A percentile compares a stretch with the other conserved stretches of the same genome.
These are phyloP conservation scores for Leptobrachium leishanense DNA, from an alignment of 2,113 vertebrate species.

Conservation along the genomic window DNA sequence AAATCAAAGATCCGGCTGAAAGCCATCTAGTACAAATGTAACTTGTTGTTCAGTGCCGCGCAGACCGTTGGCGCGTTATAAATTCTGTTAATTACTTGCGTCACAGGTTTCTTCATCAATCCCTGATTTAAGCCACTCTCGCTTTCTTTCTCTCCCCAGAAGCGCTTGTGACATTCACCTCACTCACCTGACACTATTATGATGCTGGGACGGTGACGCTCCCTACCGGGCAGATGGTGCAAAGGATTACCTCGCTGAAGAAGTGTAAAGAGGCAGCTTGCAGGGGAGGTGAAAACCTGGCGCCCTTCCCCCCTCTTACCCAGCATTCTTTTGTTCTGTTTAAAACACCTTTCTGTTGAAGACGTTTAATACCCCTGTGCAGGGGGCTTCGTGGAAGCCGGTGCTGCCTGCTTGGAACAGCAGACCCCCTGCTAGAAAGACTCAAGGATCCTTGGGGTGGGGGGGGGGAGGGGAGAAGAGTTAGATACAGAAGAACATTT, in stretches of 20 bases:
- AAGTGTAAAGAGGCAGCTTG: slow-evolving; percentile 22
- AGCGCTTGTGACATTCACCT: slow-evolving; percentile 37
- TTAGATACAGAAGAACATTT: too few relatives aligned
- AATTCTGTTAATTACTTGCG: too few relatives aligned
- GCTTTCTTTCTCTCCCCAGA: slow-evolving; percentile 8
- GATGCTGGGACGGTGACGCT: slow-evolving; percentile 22
- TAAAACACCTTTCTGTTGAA: slow-evolving; percentile 5
- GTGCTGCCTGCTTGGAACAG: slow-evolving; percentile 30
- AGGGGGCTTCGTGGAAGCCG: slow-evolving; percentile 21
- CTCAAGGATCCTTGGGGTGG: slow-evolving; percentile 1
- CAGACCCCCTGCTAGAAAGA: slow-evolving; percentile 10
- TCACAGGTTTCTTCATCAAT: too few relatives aligned
- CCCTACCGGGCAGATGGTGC: slow-evolving; percentile 6
- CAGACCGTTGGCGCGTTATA: too few relatives aligned
- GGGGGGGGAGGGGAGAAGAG: too few relatives aligned
- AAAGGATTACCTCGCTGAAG: slow-evolving; percentile 35
- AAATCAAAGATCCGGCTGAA: too few relatives aligned
- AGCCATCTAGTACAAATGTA: too few relatives aligned
- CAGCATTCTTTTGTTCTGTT: slow-evolving; percentile 31
- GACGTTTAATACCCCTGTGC: slow-evolving; percentile 7
- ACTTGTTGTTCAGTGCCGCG: too few relatives aligned
- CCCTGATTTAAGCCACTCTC: not conserved
- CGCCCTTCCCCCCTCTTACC: slow-evolving; percentile 31
- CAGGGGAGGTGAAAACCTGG: slow-evolving; percentile 17
- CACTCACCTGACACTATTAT: slow-evolving; percentile 5